Base-by-base conservation (phyloP, 2,888 invertebrate species). In the Euphydryas editha region DNA sequence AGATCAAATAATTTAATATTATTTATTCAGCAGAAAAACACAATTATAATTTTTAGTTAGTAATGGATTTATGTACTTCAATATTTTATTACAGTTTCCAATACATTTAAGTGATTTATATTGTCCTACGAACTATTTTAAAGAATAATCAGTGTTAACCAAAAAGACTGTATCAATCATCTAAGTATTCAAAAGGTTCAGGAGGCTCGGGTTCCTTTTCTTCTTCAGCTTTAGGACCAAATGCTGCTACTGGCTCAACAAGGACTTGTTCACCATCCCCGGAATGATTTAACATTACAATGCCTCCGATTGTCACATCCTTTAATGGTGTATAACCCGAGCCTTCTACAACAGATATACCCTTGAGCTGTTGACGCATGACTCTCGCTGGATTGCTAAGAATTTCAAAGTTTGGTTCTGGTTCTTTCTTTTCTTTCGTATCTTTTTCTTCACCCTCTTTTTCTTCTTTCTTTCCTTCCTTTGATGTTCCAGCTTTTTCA, bases 161-260 rank as follows among this genome's bases (percentile, higher is more conserved):
- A 68, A 81, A 82, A 62, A 79, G 70, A 73, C 73, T 77, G 74
- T 79, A 85, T 93, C 94, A 95, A 86, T 96, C 96, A 87, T 99
- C 99, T 77, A 95, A 95, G 92, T 97, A 99, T 91, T 99, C 98
- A 85, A 99, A 99, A 72, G 99, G 98, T 93, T 99, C 99, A 81
- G 99, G 99, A 51, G 99, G 98, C 79, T 98, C 98, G 0, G 99
- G 98, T 88, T 99, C 99, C 80, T 98, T 98, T 78, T 98, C 98
- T 80, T 99, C 99, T 73, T 98, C 99, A 18, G 96, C 95, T 84
- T 97, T 97, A 2, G 97, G 97, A 0, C 98, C 98, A 79, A 96
- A 97, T 0, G 97, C 97, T 83, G 96, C 97, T 15, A 99, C 98
- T 7, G 98, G 97, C 83, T 99, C 98, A 1, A 99, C 98, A 56